Percentiles rank a stretch among this genome's conserved stretches.
Conservation (phyloP, 92 coral and sea anemone genomes). For the Porites rus region DNA sequence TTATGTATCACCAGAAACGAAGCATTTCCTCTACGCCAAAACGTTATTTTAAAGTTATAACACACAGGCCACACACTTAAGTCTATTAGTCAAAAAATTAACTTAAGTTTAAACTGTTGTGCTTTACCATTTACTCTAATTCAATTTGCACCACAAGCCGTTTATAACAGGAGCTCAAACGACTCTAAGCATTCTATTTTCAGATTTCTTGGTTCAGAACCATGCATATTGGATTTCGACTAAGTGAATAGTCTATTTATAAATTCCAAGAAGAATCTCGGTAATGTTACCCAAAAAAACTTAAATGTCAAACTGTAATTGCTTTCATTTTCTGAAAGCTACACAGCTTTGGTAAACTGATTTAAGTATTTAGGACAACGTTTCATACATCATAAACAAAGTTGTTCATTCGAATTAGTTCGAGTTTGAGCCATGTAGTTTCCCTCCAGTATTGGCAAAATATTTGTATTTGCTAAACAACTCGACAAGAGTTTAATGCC, state of each 20-base stretch:
- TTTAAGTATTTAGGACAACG: not conserved
- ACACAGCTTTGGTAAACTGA: not conserved
- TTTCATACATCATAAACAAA: not conserved
- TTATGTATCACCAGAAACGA: not conserved
- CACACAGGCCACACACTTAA: constrained; percentile 31
- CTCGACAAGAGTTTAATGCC: not conserved
- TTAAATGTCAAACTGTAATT: not conserved
- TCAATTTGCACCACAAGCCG: not conserved
- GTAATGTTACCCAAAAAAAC: not conserved
- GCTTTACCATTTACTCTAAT: not conserved
- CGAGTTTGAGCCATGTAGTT: constrained; percentile 1
- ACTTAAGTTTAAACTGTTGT: not conserved
- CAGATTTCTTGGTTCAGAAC: not conserved
- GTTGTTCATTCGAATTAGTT: not conserved
- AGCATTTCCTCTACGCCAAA: not conserved
- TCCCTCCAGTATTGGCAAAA: not conserved
- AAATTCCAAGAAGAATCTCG: not conserved
- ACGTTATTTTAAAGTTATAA: not conserved
- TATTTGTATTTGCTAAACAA: constrained; percentile 1
- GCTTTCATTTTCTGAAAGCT: constrained; percentile 17
- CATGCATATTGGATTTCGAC: constrained; percentile 27
- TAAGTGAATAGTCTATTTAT: not conserved
- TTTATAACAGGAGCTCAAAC: not conserved
- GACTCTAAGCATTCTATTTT: not conserved
- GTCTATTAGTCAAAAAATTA: not conserved